Base-by-base conservation (phyloP, 2,113 vertebrate genomes). In the Archilochus colubris region DNA sequence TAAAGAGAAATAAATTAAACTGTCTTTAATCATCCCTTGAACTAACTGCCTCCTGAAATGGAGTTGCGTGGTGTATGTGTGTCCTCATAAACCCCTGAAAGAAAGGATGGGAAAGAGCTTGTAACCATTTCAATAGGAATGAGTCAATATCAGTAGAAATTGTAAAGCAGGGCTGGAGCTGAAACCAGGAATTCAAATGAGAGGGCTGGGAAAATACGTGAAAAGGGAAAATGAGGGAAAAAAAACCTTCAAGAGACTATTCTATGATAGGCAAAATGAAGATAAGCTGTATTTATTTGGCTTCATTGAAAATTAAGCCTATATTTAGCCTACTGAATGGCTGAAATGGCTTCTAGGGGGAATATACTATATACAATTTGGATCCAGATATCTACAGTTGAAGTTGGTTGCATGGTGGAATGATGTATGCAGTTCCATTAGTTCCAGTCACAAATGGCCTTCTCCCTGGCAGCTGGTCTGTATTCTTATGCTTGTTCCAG, bases 261-360 rank as follows among this genome's bases (percentile, higher is more conserved):
- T 68, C 83, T 38, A 40, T 36, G n/a, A 13, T 6, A 64, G 30
- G 7, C 40, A 67, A 74, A 88, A 66, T 17, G 30, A 59, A 89
- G 64, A 70, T 24, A 76, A 92, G 55, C 36, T 22, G 64, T 51
- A 66, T 86, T 94, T 77, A 91, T 86, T 68, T 57, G 31, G 15
- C 22, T 76, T 84, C 73, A 87, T 74, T 90, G 63, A 80, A 88
- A 94, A 79, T 5, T 24, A 86, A 77, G 21, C 73, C 40, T 89
- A 11, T 82, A 67, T 89, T 94, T 91, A 79, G 51, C 28, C 10
- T 82, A 23, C 46, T 51, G 54, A 88, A 62, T 40, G 44, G 25
- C 51, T 81, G 75, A 38, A 69, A 80, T 36, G 50, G 36, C 27
- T 89, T 87, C 85, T 76, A 80, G 46, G 38, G 82, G 67, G 67